Evolutionary conservation across 1,140 invertebrate genomes (phyloP).

Genomic region (Harlomillsia oculata): DNA sequence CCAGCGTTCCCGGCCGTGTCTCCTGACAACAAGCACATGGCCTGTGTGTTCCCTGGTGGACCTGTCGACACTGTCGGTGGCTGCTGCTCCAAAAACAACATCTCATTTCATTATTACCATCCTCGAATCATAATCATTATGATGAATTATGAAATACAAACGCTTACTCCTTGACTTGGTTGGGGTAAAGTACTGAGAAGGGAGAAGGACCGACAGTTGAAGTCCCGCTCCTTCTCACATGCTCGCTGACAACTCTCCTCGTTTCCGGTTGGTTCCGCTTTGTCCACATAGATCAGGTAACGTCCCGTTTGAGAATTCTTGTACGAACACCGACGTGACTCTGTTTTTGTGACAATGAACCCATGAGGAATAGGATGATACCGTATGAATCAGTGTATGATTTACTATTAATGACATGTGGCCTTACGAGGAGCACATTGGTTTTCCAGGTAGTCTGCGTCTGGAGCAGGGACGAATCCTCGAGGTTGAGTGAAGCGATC

Average conservation of each 20-base stretch:
- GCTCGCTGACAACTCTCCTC: slow-evolving; percentile 43
- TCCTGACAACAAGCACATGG: slow-evolving; percentile 42
- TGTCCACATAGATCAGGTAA: slow-evolving; percentile 43
- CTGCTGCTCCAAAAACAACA: background rate
- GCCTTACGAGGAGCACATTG: slow-evolving; percentile 45
- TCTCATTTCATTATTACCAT: background rate
- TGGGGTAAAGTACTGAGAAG: slow-evolving; percentile 44
- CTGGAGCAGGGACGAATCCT: slow-evolving; percentile 38
- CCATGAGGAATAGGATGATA: background rate
- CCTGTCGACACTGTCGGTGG: too few relatives aligned
- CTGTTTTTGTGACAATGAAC: slow-evolving; percentile 31
- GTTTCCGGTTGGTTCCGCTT: slow-evolving; percentile 40
- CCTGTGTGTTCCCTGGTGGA: too few relatives aligned
- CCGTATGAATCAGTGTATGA: too few relatives aligned
- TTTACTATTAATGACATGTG: too few relatives aligned
- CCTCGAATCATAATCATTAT: background rate
- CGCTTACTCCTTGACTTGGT: too few relatives aligned
- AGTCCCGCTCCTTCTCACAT: slow-evolving; percentile 44
- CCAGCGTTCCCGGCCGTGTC: slow-evolving; percentile 41
- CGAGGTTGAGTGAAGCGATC: slow-evolving; percentile 40
- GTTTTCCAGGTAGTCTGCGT: slow-evolving; percentile 47
- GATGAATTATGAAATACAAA: background rate
- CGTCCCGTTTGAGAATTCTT: slow-evolving; percentile 39
- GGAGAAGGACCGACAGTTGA: slow-evolving; percentile 46
- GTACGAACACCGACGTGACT: slow-evolving; percentile 40